Evolutionary conservation across 2,888 invertebrate genomes (phyloP), one percentile per base, ranked within the genome.

Genomic region (Carpatolechia fugitivella): DNA sequence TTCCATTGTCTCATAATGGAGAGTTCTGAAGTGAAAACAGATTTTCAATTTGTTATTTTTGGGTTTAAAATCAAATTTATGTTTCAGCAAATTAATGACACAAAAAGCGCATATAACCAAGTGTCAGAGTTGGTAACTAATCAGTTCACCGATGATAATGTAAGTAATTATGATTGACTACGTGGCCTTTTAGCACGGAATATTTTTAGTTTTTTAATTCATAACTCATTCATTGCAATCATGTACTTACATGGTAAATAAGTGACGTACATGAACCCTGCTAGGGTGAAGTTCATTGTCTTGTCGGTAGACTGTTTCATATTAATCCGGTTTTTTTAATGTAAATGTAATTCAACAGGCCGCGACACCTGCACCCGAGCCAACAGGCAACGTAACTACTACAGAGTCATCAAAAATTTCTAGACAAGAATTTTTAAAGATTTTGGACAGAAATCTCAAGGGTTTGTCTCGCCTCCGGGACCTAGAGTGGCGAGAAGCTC

Each of bases 41-140:
- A n/a, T n/a, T n/a, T n/a, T n/a, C n/a, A n/a, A n/a, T n/a, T n/a
- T n/a, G n/a, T n/a, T n/a, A n/a, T n/a, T n/a, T n/a, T n/a, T n/a
- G n/a, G n/a, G n/a, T n/a, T n/a, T n/a, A n/a, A n/a, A n/a, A n/a
- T n/a, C n/a, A n/a, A n/a, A n/a, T n/a, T n/a, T n/a, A n/a, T n/a
- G 60, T 82, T 85, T 62, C 84, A 91, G 91, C 90, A 91, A 90
- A 78, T 87, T 44, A 91, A 91, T 64, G 91, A 91, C 58, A 91
- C 91, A 1, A 90, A 88, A 72, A 91, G 90, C 67, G 91, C 90
- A 7, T 90, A 88, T 64, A 82, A 59, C 56, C 91, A 91, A 77
- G 76, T 91, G 69, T 79, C 87, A 8, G 85, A 85, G 46, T 71
- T 89, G 61, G 78, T 90, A 20, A 82, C 66, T 65, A 82, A 70